Conservation (phyloP, 2,888 invertebrate genomes). For the Pyrrhosoma nymphula region DNA sequence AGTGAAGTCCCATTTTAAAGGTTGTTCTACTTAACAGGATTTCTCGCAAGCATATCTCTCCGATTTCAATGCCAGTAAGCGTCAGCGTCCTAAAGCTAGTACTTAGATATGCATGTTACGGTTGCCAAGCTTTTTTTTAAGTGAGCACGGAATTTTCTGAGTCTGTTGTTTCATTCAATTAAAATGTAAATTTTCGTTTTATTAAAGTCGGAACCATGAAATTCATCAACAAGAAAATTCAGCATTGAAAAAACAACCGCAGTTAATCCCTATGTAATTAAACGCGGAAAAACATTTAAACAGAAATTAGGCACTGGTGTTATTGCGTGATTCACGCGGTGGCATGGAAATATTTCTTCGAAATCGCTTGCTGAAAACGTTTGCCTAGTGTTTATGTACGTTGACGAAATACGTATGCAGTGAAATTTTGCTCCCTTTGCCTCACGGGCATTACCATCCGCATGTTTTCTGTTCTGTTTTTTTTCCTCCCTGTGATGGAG, state of each 20-base stretch:
- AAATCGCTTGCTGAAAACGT: not conserved
- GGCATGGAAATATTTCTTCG: not conserved
- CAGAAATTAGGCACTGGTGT: not conserved
- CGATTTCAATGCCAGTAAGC: not conserved
- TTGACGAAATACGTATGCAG: not conserved
- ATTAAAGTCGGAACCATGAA: not conserved
- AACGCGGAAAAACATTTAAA: constrained; percentile 2
- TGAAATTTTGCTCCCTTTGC: not conserved
- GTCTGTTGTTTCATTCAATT: not conserved
- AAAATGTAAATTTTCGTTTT: constrained; percentile 8
- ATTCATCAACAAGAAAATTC: constrained; percentile 10
- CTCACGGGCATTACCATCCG: not conserved
- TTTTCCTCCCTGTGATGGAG: not conserved
- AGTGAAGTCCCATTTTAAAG: not conserved
- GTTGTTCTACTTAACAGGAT: not conserved
- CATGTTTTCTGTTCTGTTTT: not conserved
- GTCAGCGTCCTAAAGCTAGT: not conserved
- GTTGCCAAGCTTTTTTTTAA: not conserved
- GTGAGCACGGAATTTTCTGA: not conserved
- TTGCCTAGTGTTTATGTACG: not conserved
- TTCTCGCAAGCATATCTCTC: not conserved
- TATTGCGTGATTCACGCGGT: not conserved
- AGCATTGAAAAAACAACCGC: not conserved
- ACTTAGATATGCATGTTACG: not conserved
- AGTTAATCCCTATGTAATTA: not conserved